These are phyloP conservation scores for Hedya salicella DNA, from an alignment of 2,888 invertebrate genomes.

Conservation along the genomic window DNA sequence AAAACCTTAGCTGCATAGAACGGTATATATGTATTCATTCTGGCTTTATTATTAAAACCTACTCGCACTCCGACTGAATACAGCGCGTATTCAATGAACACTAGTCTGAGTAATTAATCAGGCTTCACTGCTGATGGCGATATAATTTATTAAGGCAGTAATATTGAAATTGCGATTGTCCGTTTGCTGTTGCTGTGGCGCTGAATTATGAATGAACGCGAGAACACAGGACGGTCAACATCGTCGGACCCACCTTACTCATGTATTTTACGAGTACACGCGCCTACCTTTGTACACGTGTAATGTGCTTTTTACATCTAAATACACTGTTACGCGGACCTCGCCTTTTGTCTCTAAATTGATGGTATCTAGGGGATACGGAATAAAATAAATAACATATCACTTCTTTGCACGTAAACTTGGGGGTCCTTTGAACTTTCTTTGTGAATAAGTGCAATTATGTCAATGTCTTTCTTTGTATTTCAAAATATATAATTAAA, in stretches of 20 bases:
- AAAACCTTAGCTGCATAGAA: not conserved
- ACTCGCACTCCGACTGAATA: constrained; percentile 10
- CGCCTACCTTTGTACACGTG: constrained; percentile 17
- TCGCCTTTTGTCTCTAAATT: constrained; percentile 27
- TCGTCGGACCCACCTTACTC: constrained; percentile 23
- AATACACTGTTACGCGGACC: constrained; percentile 22
- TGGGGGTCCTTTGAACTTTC: too few relatives aligned
- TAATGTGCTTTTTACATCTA: constrained; percentile 25
- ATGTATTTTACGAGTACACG: constrained; percentile 39
- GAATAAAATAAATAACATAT: constrained; percentile 9
- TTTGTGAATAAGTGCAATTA: too few relatives aligned
- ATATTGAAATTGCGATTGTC: constrained; percentile 20
- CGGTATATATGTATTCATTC: not conserved
- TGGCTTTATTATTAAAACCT: constrained; percentile 17
- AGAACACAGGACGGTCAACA: constrained; percentile 36
- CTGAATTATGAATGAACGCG: constrained; percentile 40
- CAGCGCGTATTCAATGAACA: constrained; percentile 14
- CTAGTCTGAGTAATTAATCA: constrained; percentile 22
- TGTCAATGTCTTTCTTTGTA: too few relatives aligned
- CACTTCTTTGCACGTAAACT: not conserved
- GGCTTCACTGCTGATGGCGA: constrained; percentile 1
- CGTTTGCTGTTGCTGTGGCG: not conserved
- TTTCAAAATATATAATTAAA: too few relatives aligned
- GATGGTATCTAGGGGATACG: constrained; percentile 19
- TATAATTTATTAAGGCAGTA: constrained; percentile 1